Evolutionary conservation across 2,888 invertebrate genomes (phyloP).

Genomic region (Drosophila imparisetae): DNA sequence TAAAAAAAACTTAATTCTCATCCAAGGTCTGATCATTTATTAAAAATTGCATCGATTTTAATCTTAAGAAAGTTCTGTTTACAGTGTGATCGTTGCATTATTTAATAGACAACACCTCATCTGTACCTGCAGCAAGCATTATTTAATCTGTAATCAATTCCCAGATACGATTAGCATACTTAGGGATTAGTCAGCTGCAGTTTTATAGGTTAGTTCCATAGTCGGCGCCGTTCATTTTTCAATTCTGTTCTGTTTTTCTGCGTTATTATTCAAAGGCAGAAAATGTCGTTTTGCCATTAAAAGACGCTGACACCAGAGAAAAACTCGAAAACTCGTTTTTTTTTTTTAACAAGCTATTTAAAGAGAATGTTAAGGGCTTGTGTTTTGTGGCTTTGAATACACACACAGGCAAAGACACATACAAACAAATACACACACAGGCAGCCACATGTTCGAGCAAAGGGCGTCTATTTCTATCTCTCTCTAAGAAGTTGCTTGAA

Average conservation of each 20-base stretch:
- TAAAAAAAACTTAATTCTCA: background rate
- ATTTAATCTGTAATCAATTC: background rate
- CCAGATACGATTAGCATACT: background rate
- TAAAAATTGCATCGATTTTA: background rate
- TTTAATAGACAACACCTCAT: background rate
- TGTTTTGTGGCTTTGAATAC: constrained; percentile 41
- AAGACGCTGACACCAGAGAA: constrained; percentile 41
- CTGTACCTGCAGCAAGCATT: background rate
- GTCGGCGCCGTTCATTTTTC: constrained; percentile 24
- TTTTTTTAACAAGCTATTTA: constrained; percentile 62
- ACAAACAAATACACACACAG: background rate
- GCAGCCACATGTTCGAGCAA: constrained; percentile 17
- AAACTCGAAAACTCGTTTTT: constrained; percentile 69
- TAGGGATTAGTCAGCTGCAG: background rate
- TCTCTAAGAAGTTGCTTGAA: constrained; percentile 44
- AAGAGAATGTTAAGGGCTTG: constrained; percentile 77
- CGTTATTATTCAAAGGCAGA: constrained; percentile 32
- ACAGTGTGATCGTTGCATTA: background rate
- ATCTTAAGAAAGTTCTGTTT: background rate
- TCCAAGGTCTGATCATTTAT: background rate
- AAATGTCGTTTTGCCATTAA: constrained; percentile 74
- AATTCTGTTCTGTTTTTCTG: constrained; percentile 38
- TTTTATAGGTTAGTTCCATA: constrained; percentile 28
- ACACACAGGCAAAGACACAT: background rate
- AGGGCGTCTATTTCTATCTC: constrained; percentile 40